phyloP scores from a whole-genome alignment of 2,113 vertebrate species.

The Laticauda laticaudata region DNA sequence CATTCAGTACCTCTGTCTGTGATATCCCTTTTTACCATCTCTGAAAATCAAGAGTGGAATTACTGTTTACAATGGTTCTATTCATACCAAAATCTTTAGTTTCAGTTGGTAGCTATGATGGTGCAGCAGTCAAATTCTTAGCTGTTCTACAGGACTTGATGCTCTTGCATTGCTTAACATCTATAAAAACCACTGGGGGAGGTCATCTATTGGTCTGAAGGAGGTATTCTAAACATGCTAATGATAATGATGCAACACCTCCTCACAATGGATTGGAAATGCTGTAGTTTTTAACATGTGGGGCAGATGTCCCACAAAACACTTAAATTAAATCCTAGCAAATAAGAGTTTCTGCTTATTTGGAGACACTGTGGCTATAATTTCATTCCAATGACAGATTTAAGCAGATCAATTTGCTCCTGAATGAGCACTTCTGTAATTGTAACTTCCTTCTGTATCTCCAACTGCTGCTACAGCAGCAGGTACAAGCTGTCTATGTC shows the following conservation, averaged over 20 bases:
- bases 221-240: neutral
- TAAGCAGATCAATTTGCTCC: neutral
- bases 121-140: neutral
- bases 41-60: neutral
- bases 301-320: neutral
- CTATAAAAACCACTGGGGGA: neutral
- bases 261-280: neutral
- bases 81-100: neutral
- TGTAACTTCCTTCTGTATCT: neutral
- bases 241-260: neutral
- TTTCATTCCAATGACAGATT: neutral
- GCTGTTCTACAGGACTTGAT: neutral
- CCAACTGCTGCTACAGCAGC: neutral
- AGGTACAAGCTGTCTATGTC: neutral
- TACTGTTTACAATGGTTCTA: neutral
- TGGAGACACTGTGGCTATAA: neutral
- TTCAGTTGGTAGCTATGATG: neutral
- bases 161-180: neutral
- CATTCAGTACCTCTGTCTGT: neutral
- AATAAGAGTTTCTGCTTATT: neutral
- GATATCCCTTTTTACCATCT: neutral
- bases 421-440: neutral
- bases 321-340: neutral
- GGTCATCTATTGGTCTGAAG: neutral
- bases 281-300: neutral